phyloP scores from a whole-genome alignment of 2,797 vertebrate species.

The Ceryle rudis region DNA sequence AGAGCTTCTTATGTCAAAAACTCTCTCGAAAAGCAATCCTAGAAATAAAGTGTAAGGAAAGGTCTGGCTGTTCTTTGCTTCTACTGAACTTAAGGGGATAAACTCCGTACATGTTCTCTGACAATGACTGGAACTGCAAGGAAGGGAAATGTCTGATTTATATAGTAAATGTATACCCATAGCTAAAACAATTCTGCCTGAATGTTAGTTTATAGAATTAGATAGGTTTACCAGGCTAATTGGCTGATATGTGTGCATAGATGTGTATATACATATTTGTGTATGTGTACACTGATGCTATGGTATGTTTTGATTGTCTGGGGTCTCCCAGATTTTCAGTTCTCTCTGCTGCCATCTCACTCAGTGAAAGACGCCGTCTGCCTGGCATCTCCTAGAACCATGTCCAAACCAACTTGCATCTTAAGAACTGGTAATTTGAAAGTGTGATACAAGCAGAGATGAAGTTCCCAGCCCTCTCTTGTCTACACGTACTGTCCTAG shows the following conservation, averaged over 20 bases:
- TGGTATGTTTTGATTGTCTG: neutral
- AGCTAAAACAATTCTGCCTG: neutral
- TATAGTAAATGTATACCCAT: neutral
- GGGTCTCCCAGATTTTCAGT: neutral
- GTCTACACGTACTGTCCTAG: neutral
- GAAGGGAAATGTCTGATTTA: neutral
- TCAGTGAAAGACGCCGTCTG: neutral
- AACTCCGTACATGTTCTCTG: rapidly evolving
- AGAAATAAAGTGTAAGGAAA: neutral
- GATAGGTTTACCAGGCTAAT: neutral
- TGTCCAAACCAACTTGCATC: neutral
- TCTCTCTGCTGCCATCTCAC: neutral
- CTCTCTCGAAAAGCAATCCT: neutral
- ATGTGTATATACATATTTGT: rapidly evolving
- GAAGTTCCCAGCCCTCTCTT: neutral
- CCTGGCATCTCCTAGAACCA: neutral
- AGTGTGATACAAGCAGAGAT: neutral
- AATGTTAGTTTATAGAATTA: neutral
- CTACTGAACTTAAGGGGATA: neutral
- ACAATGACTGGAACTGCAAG: neutral
- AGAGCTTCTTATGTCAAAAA: neutral
- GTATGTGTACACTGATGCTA: rapidly evolving
- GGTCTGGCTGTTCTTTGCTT: neutral
- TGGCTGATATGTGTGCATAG: neutral
- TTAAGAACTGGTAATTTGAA: neutral